Conservation (phyloP, 2,888 invertebrate genomes). For the Zaprionus bogoriensis region DNA sequence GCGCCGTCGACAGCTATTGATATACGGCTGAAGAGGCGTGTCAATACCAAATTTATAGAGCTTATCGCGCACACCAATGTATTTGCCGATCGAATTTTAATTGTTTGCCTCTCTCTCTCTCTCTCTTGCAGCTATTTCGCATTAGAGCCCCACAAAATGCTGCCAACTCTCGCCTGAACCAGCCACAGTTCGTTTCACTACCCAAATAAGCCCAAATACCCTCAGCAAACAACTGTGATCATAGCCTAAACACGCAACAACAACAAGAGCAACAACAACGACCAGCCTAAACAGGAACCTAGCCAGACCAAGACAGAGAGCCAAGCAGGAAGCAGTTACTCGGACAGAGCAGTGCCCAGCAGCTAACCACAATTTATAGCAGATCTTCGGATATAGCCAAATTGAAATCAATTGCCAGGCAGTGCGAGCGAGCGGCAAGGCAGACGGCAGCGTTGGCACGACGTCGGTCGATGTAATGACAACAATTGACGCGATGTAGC, state of each 20-base stretch:
- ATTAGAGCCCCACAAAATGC: constrained; percentile 58
- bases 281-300: constrained; percentile 44
- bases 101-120: not conserved
- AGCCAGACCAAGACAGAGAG: constrained; percentile 18
- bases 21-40: constrained; percentile 34
- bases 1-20: constrained; percentile 50
- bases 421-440: not conserved
- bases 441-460: constrained; percentile 9
- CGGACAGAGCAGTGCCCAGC: constrained; percentile 14
- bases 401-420: constrained; percentile 61
- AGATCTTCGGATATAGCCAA: constrained; percentile 45
- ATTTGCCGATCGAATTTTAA: constrained; percentile 21
- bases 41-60: constrained; percentile 15
- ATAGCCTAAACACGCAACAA: constrained; percentile 60
- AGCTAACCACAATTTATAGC: constrained; percentile 40
- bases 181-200: constrained; percentile 37
- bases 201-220: constrained; percentile 36
- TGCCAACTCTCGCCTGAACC: constrained; percentile 64
- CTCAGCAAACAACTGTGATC: constrained; percentile 69
- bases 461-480: constrained; percentile 77
- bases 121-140: constrained; percentile 38
- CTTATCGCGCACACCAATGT: constrained; percentile 40
- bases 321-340: constrained; percentile 1
- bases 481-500: constrained; percentile 83
- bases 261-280: constrained; percentile 24